Evolutionary conservation across 2,888 invertebrate genomes (phyloP), one percentile per base, ranked within the genome.

Genomic region (Mesodorylaimus sp.): DNA sequence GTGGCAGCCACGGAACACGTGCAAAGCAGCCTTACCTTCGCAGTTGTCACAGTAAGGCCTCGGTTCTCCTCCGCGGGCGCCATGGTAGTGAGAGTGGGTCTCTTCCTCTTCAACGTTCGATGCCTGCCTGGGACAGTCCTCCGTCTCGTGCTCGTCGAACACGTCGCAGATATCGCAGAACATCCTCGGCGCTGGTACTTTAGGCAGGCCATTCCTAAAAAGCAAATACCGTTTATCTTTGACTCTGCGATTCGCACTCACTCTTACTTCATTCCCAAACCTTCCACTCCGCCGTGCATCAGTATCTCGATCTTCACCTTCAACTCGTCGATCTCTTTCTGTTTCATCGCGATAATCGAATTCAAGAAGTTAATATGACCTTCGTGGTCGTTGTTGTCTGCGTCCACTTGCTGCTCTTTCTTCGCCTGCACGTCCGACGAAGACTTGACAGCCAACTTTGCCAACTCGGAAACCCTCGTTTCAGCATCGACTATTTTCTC

Each of bases 131-230:
- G 91, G 89, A 66, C 93, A 95, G 66, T 95, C 93, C 68, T 93
- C 93, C 0, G 93, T 95, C 68, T 95, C 91, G 67, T 95, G 95
- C 50, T 80, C 74, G 72, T 95, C 93, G 72, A 93, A 95, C 67
- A 79, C 77, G 72, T 93, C 93, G 70, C 93, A 95, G 61, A 91
- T 93, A 75, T 95, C 93, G 75, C 93, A 95, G 74, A 86, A 93
- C 63, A 83, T 70, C 25, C 93, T 79, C 39, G 85, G 85, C 2
- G 85, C 77, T 23, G 58, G 50, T 29, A 53, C 53, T 50, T 45
- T 54, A 24, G 53, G 53, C 24, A 53, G 44, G n/a, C 52, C 57
- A 51, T 57, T 60, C 29, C 57, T 32, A 32, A 7, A 32, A 32
- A 32, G 32, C 32, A n/a, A n/a, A n/a, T n/a, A n/a, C n/a, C n/a